Base-by-base conservation (phyloP, 2,113 vertebrate genomes). In the Donacobius atricapilla region DNA sequence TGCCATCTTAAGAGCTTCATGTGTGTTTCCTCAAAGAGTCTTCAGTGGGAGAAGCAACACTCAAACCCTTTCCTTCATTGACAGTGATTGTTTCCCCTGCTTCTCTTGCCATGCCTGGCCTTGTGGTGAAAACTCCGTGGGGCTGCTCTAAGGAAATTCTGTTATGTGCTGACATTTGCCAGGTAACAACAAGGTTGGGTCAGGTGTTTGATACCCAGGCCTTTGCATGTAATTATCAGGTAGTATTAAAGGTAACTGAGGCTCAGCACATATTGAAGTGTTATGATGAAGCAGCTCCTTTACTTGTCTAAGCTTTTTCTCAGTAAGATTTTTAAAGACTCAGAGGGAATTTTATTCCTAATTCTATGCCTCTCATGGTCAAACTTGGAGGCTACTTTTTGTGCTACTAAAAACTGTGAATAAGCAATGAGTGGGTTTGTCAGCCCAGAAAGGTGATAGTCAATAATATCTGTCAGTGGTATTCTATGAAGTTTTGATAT, bases 141-240 rank as follows among this genome's bases (percentile, higher is more conserved):
- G 15, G 85, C 71, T 33, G 70, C 93, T 97, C 86, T 51, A 28
- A 83, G 95, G 83, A 97, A 96, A 97, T 95, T 93, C 87, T 91
- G 96, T 70, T 97, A 89, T 10, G 12, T 95, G 95, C 97, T 98
- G 97, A 97, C 97, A 97, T 97, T 97, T 97, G 95, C 93, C 95
- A 97, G 97, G 96, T 97, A 92, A 95, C 96, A 95, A 94, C 77
- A 97, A 98, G 95, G 96, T 96, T 45, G 5, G 90, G 95, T 94
- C 91, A 83, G 96, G 91, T 96, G 96, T 96, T 95, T 90, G 89
- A 96, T 91, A 97, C 79, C 80, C 83, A 88, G 92, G 83, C 96
- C 94, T 96, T 95, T 94, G 97, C 96, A 96, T 96, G 94, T 97
- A 98, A 97, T 97, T 97, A 97, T 97, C 94, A 96, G 97, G 96